These are phyloP conservation scores for Channa striata DNA, from an alignment of 2,797 vertebrate genomes.

Conservation along the genomic window DNA sequence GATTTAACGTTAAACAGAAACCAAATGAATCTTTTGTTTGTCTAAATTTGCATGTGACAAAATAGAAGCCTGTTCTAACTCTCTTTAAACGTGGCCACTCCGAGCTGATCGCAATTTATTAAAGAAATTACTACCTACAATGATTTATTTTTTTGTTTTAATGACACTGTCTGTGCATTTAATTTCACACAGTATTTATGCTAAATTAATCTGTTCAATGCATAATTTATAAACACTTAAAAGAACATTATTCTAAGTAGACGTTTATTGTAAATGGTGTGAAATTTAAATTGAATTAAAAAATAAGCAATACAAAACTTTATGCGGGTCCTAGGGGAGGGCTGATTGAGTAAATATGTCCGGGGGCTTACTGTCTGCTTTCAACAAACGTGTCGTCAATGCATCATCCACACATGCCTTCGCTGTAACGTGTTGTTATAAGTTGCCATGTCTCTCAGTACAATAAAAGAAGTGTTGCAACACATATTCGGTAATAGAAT, in stretches of 20 bases:
- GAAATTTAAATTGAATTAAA: constrained; percentile 72
- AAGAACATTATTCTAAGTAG: constrained; percentile 67
- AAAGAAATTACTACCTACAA: constrained; percentile 40
- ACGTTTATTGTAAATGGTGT: constrained; percentile 70
- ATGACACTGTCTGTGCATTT: constrained; percentile 50
- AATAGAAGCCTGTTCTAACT: constrained; percentile 10
- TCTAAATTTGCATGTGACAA: not conserved
- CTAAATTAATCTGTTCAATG: constrained; percentile 65
- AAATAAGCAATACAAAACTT: constrained; percentile 59
- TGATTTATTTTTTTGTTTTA: constrained; percentile 27
- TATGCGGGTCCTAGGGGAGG: constrained; percentile 59
- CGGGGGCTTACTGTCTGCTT: constrained; percentile 58
- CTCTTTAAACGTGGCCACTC: constrained; percentile 19
- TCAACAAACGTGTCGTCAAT: constrained; percentile 66
- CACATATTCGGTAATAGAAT: constrained; percentile 60
- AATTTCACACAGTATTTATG: constrained; percentile 66
- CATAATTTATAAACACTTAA: constrained; percentile 73
- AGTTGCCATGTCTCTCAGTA: constrained; percentile 55
- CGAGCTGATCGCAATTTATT: constrained; percentile 45
- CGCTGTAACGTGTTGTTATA: constrained; percentile 60
- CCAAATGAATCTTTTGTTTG: not conserved
- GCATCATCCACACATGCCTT: constrained; percentile 54
- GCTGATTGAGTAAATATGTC: constrained; percentile 69
- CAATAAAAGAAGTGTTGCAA: constrained; percentile 59
- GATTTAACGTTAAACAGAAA: not conserved